Percentiles rank a stretch among this genome's conserved stretches.
phyloP scores from a whole-genome alignment of 2,113 vertebrate genomes.

The Piprites chloris region DNA sequence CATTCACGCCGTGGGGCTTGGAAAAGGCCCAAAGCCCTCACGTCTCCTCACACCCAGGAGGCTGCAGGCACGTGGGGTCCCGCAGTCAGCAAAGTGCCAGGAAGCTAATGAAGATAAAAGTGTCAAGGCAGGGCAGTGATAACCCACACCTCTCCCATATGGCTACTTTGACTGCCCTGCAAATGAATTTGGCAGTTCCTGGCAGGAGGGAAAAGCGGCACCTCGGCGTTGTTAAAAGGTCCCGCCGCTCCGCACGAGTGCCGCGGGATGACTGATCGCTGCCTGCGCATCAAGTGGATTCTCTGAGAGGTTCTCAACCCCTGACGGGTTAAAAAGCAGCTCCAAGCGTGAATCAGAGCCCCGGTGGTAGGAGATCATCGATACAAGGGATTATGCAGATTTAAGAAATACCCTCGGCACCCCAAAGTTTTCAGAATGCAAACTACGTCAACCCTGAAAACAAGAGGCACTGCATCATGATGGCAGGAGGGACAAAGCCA shows the following conservation, averaged over 20 bases:
- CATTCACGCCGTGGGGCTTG: not conserved
- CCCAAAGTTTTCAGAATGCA: constrained; percentile 76
- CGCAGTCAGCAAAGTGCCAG: not conserved
- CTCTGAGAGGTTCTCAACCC: constrained; percentile 52
- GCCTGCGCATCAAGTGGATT: constrained; percentile 41
- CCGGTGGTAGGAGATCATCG: constrained; percentile 64
- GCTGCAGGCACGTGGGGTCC: rapidly evolving
- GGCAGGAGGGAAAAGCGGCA: not conserved
- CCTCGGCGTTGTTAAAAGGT: not conserved
- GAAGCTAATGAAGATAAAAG: constrained; percentile 32
- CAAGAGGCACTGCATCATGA: constrained; percentile 98
- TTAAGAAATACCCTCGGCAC: constrained; percentile 68
- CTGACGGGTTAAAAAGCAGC: constrained; percentile 68
- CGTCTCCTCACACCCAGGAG: not conserved
- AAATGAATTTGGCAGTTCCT: not conserved
- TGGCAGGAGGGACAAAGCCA: constrained; percentile 96
- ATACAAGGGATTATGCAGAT: constrained; percentile 74
- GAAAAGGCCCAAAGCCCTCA: constrained; percentile 5
- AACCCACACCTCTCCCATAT: not conserved
- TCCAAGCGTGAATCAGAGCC: constrained; percentile 45
- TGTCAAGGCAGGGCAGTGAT: not conserved
- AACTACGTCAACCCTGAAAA: constrained; percentile 75
- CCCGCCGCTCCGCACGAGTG: constrained; percentile 22
- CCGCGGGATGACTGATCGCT: constrained; percentile 68
- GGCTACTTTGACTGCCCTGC: not conserved